These are phyloP conservation scores for Rhineura floridana DNA, from an alignment of 2,113 vertebrate species.

Conservation along the genomic window DNA sequence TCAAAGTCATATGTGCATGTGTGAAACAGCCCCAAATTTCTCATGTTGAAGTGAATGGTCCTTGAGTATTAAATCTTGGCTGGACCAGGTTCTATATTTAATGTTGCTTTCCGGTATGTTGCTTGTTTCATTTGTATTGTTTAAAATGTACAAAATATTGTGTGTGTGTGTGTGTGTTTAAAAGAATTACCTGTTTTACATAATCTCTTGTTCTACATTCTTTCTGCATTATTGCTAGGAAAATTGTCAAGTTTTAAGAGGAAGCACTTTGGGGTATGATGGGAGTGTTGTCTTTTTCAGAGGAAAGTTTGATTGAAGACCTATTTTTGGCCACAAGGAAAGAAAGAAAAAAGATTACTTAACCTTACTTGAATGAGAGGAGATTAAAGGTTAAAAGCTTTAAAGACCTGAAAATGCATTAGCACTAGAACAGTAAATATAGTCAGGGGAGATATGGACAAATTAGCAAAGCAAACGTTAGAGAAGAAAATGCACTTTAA, in stretches of 20 bases:
- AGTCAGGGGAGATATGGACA: conserved; percentile 72
- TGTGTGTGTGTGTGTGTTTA: conserved; percentile 18
- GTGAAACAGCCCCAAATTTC: neutral
- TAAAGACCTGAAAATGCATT: conserved; percentile 79
- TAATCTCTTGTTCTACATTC: conserved; percentile 27
- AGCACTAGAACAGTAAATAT: conserved; percentile 79
- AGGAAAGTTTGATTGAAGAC: conserved; percentile 76
- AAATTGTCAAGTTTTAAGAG: conserved; percentile 47
- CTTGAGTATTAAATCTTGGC: neutral
- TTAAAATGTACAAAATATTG: neutral
- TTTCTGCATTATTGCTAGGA: conserved; percentile 53
- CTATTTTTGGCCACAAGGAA: conserved; percentile 73
- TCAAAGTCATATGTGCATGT: neutral
- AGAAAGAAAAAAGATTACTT: conserved; percentile 72
- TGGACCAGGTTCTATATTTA: neutral
- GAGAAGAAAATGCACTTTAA: conserved; percentile 71
- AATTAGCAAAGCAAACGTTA: conserved; percentile 82
- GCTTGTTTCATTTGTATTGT: neutral
- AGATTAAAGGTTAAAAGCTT: conserved; percentile 85
- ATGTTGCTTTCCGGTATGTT: neutral
- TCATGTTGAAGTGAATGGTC: neutral
- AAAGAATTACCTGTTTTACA: conserved; percentile 38
- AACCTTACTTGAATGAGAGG: conserved; percentile 76
- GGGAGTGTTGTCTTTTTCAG: conserved; percentile 66
- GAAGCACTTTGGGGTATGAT: conserved; percentile 58